These are phyloP conservation scores for Morpho achilles DNA, from an alignment of 2,888 invertebrate genomes.

Conservation along the genomic window DNA sequence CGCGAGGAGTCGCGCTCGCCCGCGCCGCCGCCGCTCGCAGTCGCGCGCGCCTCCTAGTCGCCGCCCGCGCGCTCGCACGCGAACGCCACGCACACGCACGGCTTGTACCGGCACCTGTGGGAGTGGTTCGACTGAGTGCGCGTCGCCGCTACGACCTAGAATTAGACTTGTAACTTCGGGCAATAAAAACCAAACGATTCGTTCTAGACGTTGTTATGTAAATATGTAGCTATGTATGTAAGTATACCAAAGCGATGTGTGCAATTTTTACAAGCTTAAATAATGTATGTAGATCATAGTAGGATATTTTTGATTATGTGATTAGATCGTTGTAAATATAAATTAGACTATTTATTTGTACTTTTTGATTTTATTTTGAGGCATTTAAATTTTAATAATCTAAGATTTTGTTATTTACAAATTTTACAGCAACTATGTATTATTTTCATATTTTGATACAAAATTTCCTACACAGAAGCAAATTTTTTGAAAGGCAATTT, in stretches of 20 bases:
- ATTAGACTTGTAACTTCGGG: conserved; percentile 57
- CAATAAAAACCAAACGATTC: conserved; percentile 67
- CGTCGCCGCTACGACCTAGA: conserved; percentile 15
- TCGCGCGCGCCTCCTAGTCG: conserved; percentile 65
- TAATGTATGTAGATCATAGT: conserved; percentile 52
- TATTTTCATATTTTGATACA: background rate
- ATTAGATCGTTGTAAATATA: conserved; percentile 40
- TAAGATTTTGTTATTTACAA: conserved; percentile 24
- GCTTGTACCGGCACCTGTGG: conserved; percentile 66
- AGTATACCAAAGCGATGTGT: conserved; percentile 79
- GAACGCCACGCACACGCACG: conserved; percentile 42
- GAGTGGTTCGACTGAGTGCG: conserved; percentile 66
- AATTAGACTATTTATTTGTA: conserved; percentile 33
- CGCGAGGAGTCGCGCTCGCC: conserved; percentile 71
- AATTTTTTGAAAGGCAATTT: too few species aligned
- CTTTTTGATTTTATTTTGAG: conserved; percentile 28
- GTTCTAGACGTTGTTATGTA: conserved; percentile 56
- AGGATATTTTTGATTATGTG: conserved; percentile 50
- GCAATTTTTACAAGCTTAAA: conserved; percentile 77
- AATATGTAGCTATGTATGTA: conserved; percentile 75
- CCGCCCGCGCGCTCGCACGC: conserved; percentile 46
- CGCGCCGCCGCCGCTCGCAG: conserved; percentile 47
- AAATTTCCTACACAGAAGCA: too few species aligned
- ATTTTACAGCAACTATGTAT: conserved; percentile 2
- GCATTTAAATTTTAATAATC: conserved; percentile 30